Evolutionary conservation across 1,140 invertebrate species (phyloP).

Genomic region (Drosophila ananassae): DNA sequence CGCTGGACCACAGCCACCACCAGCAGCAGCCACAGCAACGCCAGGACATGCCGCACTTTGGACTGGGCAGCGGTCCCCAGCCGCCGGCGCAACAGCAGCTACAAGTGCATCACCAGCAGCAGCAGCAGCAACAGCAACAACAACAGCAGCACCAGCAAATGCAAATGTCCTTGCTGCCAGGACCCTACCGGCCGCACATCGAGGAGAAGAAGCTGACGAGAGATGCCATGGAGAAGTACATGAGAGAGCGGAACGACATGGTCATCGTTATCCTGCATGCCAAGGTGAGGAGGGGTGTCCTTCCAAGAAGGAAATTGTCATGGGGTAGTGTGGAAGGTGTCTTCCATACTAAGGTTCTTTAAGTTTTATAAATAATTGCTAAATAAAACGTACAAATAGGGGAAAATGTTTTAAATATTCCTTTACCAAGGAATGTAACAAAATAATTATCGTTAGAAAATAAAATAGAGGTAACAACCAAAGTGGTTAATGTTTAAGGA

Average conservation of each 20-base stretch:
- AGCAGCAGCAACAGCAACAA: conserved; percentile 66
- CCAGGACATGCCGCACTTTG: conserved; percentile 83
- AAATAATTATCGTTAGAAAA: too few species aligned
- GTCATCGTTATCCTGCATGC: conserved; percentile 98
- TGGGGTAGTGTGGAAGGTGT: not conserved
- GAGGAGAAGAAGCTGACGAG: conserved; percentile 94
- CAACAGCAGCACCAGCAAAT: conserved; percentile 75
- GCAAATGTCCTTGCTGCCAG: conserved; percentile 73
- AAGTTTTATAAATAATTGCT: not conserved
- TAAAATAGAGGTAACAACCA: too few species aligned
- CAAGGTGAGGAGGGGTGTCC: conserved; percentile 86
- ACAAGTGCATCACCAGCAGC: conserved; percentile 73
- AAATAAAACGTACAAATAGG: too few species aligned
- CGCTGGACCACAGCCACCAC: conserved; percentile 30
- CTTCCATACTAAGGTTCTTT: not conserved
- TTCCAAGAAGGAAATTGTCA: not conserved
- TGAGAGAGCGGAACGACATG: conserved; percentile 97
- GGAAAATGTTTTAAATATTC: not conserved
- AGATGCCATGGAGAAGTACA: conserved; percentile 98
- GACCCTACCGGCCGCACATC: conserved; percentile 83
- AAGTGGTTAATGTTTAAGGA: not conserved
- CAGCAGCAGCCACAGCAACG: conserved; percentile 49
- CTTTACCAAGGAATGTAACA: not conserved
- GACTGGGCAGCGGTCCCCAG: conserved; percentile 68
- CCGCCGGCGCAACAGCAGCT: conserved; percentile 84